Base-by-base conservation (phyloP, 2,888 invertebrate species). In the Epinotia nisella region DNA sequence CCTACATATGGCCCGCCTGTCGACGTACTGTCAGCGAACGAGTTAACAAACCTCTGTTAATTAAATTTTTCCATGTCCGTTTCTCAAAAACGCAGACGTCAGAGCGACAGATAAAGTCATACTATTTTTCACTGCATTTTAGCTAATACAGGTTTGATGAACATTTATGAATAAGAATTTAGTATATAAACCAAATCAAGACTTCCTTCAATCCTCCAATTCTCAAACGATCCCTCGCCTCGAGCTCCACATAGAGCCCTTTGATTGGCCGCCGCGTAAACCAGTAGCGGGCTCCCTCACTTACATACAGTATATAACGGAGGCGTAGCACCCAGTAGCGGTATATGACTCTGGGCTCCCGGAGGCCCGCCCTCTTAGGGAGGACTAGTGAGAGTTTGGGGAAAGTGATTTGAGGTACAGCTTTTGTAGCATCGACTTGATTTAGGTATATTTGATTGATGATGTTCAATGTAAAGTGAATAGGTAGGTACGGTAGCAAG, bases 251-350 rank as follows among this genome's bases (percentile, higher is more conserved):
- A 39, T 69, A 67, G 13, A 39, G 55, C 76, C 75, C 81, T 85
- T 85, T 86, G 89, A 94, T 94, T 94, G 94, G 94, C 79, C 81
- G 82, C 80, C 81, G 92, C 91, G 93, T 93, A 94, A 93, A 86
- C 93, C 93, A 91, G 94, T 93, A 93, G 94, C 93, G 77, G 80
- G 75, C 81, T 78, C 79, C 80, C 84, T 81, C 80, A 81, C 80
- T 81, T 82, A 85, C 75, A 82, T 81, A 78, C 80, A 73, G 24
- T 65, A 65, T 53, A 39, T 65, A 49, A 65, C 21, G 65, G 19
- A 65, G 65, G 66, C 65, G 65, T 55, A 53, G 64, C 51, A 55
- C 39, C 21, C 41, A 41, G 66, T 66, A 66, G 66, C 81, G 76
- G 68, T 59, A 73, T n/a, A 64, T 69, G 49, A 51, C 70, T 64